phyloP scores from a whole-genome alignment of 2,888 invertebrate species.

The Eilema depressum region DNA sequence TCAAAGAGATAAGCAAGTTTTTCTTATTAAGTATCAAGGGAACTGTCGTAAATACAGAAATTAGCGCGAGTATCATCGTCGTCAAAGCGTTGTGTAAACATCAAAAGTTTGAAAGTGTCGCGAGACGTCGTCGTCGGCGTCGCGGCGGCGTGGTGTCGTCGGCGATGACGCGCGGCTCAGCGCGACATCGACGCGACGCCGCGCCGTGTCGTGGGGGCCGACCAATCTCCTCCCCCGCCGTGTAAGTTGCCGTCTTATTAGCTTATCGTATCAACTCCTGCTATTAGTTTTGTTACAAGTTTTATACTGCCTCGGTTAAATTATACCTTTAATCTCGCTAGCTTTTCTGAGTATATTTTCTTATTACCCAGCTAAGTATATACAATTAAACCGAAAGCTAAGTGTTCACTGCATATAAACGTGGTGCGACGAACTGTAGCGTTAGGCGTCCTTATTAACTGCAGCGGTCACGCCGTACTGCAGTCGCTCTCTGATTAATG shows the following conservation, averaged over 20 bases:
- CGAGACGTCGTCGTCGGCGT: constrained; percentile 47
- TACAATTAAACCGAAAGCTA: constrained; percentile 45
- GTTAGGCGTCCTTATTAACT: constrained; percentile 52
- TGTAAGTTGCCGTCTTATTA: constrained; percentile 52
- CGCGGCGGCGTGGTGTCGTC: constrained; percentile 34
- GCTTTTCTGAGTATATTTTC: constrained; percentile 33
- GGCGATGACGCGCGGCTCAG: constrained; percentile 22
- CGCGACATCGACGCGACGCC: constrained; percentile 2
- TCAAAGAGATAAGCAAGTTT: constrained; percentile 72
- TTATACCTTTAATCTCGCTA: constrained; percentile 33
- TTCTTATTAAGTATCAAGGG: constrained; percentile 75
- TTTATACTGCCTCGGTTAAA: constrained; percentile 46
- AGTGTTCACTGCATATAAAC: constrained; percentile 38
- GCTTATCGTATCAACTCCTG: constrained; percentile 48
- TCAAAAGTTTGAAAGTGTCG: constrained; percentile 75
- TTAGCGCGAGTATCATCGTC: constrained; percentile 76
- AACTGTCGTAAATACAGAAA: constrained; percentile 80
- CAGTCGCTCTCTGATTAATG: constrained; percentile 46
- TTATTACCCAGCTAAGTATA: constrained; percentile 43
- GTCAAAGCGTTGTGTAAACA: constrained; percentile 75
- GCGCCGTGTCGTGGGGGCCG: not conserved
- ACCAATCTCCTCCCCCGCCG: constrained; percentile 43
- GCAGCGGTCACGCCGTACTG: constrained; percentile 52
- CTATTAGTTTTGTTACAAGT: constrained; percentile 50
- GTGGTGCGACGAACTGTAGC: constrained; percentile 51